Base-by-base conservation (phyloP, 2,113 vertebrate genomes). In the Strix uralensis region DNA sequence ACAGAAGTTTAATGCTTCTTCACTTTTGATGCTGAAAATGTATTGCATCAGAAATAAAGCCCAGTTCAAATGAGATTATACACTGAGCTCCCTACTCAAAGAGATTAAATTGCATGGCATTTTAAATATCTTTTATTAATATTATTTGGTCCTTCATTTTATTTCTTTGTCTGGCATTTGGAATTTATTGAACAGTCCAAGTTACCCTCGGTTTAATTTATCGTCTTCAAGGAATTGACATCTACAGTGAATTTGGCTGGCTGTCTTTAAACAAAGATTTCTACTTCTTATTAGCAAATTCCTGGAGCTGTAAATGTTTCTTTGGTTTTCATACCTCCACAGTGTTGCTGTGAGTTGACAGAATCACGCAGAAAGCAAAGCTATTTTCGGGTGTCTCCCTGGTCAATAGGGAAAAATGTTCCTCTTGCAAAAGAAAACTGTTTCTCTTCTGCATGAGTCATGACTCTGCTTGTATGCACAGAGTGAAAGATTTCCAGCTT, bases 401-500 rank as follows among this genome's bases (percentile, higher is more conserved):
- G 57, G 91, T 96, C 88, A 96, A 87, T 75, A 95, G 16, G n/a
- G 83, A 90, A 93, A 91, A 97, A 95, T 79, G 57, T 95, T 96
- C 92, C 82, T 51, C 47, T 89, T 21, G 46, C 83, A 94, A 91
- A 95, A 62, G 81, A 97, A 95, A 97, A 86, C 87, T 67, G 94
- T 98, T 86, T 96, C 92, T 96, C 72, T 96, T 95, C 96, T 97
- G 88, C 27, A 34, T 98, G 98, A 98, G 95, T 98, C 97, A 98
- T 82, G 95, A 86, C 72, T 77, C 82, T 91, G 90, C 93, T 96
- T 94, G 92, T 91, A 66, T 94, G 92, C 92, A 81, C 94, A 97
- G 92, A 95, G 96, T 36, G 40, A 94, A 97, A 98, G 97, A 95
- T 74, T 81, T 98, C 94, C 73, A 87, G 81, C 97, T 97, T 97